phyloP scores from a whole-genome alignment of 2,888 invertebrate genomes.

The Pristionchus arcanus region DNA sequence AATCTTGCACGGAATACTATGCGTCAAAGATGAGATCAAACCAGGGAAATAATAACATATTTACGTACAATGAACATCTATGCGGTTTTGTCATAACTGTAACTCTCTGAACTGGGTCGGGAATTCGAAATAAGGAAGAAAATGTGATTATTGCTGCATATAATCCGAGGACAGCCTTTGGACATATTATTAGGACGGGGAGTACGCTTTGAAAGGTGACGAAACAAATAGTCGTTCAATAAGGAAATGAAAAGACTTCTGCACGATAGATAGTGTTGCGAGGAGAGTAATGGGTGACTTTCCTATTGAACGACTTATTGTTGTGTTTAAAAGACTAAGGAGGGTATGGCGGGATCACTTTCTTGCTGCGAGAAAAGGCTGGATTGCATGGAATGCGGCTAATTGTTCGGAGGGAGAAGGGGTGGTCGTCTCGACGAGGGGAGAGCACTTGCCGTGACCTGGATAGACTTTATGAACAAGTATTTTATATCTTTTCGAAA shows the following conservation, averaged over 20 bases:
- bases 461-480: neutral
- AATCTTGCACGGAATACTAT: constrained; percentile 36
- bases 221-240: too few relatives aligned
- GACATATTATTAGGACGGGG: neutral
- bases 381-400: constrained; percentile 55
- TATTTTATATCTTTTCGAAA: neutral
- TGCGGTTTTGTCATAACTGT: constrained; percentile 9
- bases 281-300: too few relatives aligned
- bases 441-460: constrained; percentile 3
- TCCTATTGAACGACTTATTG: too few relatives aligned
- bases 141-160: neutral
- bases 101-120: neutral
- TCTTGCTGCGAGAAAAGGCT: constrained; percentile 42
- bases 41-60: neutral
- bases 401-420: constrained; percentile 49
- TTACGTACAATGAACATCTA: neutral
- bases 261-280: too few relatives aligned
- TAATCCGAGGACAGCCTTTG: neutral
- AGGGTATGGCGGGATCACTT: neutral
- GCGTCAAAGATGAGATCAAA: constrained; percentile 11
- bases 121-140: neutral
- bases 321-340: too few relatives aligned
- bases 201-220: neutral
- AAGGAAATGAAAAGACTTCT: too few relatives aligned
- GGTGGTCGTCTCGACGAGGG: neutral